Base-by-base conservation (phyloP, 1,140 invertebrate genomes). In the Hermatobates lingyangjiaoensis region DNA sequence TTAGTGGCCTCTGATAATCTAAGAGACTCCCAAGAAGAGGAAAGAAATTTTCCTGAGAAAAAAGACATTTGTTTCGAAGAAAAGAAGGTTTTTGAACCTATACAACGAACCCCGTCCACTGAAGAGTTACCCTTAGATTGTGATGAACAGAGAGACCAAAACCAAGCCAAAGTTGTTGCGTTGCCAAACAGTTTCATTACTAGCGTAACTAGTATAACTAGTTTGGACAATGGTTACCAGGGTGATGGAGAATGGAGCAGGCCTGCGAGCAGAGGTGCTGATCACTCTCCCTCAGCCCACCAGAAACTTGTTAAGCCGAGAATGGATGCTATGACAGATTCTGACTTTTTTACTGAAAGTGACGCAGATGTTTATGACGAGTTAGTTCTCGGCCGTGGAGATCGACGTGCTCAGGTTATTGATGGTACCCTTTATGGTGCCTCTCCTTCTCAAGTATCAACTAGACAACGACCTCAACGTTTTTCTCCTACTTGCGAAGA, bases 281-380 rank as follows among this genome's bases (percentile, higher is more conserved):
- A 65, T 63, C 55, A 57, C 25, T 61, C 57, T 14, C 59, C 59
- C 12, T 51, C 55, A 5, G 54, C 54, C 4, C 51, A 57, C 23
- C 53, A 51, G 28, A 55, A 53, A n/a, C 53, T 50, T 15, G 48
- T 57, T 46, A 57, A 57, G 48, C 25, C 52, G 7, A 56, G 56
- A 28, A 44, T 58, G 18, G 83, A 87, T 66, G 81, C 83, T 1
- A 86, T 87, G 83, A 88, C 84, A 0, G 84, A 87, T 65, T 88
- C 84, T 0, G 85, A 88, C 62, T 87, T 88, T 63, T 88, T 86
- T 60, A 87, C 83, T 4, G 85, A 87, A 67, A 84, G 81, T 58
- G 84, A 87, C 66, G 82, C 81, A 0, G 84, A 87, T 62, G 77
- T 75, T 1, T 74, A 80, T 63, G 82, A 86, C 53, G 81, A 86